These are phyloP conservation scores for Nannoperca obscura DNA, from an alignment of 2,797 vertebrate genomes.

Conservation along the genomic window DNA sequence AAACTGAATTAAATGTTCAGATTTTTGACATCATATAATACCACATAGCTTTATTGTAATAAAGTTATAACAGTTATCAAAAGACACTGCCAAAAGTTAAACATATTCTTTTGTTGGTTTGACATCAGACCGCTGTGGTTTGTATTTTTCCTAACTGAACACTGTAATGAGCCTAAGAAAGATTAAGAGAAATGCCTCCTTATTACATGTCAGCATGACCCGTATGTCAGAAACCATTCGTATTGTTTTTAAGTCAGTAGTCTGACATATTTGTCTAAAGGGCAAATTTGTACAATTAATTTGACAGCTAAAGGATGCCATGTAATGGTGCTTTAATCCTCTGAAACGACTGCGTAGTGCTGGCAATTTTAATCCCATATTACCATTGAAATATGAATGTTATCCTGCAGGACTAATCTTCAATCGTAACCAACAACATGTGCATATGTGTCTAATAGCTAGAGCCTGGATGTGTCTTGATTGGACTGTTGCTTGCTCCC, in stretches of 20 bases:
- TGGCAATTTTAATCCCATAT: slow-evolving; percentile 74
- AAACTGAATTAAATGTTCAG: slow-evolving; percentile 42
- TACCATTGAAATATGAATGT: slow-evolving; percentile 74
- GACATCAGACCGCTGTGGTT: slow-evolving; percentile 20
- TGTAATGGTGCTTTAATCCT: slow-evolving; percentile 75
- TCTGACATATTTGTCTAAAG: slow-evolving; percentile 62
- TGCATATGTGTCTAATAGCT: slow-evolving; percentile 27
- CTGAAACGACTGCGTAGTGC: slow-evolving; percentile 58
- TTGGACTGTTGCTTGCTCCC: slow-evolving; percentile 29
- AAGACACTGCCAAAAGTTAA: slow-evolving; percentile 11
- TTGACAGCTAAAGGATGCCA: slow-evolving; percentile 73
- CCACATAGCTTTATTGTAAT: slow-evolving; percentile 25
- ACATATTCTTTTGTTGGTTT: slow-evolving; percentile 9
- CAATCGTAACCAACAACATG: slow-evolving; percentile 47
- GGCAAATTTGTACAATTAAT: slow-evolving; percentile 67
- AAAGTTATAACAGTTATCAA: slow-evolving; percentile 29
- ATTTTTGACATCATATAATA: slow-evolving; percentile 40
- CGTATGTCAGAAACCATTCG: slow-evolving; percentile 40
- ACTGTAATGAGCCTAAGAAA: neutral
- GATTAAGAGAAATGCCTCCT: neutral
- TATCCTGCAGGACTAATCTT: slow-evolving; percentile 65
- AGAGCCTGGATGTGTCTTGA: slow-evolving; percentile 45
- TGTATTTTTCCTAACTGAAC: neutral
- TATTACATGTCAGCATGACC: slow-evolving; percentile 19
- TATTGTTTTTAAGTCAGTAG: slow-evolving; percentile 51